Conservation (phyloP, 2,113 vertebrate species). For the Haemorhous mexicanus region DNA sequence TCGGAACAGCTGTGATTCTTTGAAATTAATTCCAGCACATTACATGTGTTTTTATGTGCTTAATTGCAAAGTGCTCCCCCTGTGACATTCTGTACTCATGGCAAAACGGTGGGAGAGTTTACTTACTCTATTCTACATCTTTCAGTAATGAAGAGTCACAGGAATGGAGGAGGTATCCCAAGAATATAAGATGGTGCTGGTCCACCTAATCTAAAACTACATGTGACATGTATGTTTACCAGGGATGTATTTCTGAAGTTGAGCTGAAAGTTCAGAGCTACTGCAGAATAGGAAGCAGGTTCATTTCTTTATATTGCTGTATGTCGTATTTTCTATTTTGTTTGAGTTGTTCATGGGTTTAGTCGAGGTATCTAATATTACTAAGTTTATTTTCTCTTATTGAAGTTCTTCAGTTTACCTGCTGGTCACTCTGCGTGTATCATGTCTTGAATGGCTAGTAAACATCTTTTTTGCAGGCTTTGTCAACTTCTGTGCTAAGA, state of each 20-base stretch:
- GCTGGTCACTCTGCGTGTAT: neutral
- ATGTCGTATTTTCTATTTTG: neutral
- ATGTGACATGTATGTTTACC: neutral
- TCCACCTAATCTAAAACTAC: neutral
- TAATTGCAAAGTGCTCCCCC: neutral
- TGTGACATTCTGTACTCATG: neutral
- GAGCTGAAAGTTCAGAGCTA: neutral
- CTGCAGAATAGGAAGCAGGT: neutral
- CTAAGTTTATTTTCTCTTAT: neutral
- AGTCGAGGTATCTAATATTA: neutral
- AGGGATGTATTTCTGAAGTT: neutral
- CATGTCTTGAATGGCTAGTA: neutral
- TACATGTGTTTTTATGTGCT: neutral
- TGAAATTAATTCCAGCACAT: neutral
- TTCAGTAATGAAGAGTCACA: neutral
- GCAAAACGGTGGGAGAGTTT: neutral
- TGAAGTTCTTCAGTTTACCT: neutral
- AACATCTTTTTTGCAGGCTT: neutral
- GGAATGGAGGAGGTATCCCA: neutral
- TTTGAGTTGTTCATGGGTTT: neutral
- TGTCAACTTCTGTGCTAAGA: neutral
- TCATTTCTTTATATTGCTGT: neutral
- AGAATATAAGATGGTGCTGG: neutral
- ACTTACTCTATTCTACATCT: neutral
- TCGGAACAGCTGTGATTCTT: neutral